Base-by-base conservation (phyloP, 2,888 invertebrate species). In the Drosophila histrio region DNA sequence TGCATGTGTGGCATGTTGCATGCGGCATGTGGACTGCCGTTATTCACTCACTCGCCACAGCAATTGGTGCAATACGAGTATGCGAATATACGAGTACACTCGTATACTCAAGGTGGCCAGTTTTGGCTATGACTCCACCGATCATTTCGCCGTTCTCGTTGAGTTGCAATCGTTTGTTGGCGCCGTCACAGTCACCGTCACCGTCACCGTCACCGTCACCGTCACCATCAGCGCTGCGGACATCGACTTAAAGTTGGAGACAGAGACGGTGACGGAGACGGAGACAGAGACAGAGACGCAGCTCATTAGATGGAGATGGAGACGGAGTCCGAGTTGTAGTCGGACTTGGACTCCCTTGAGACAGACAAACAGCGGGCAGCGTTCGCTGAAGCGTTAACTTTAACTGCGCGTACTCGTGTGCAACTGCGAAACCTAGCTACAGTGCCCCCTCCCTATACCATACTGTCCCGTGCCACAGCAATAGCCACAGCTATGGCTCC, bases 71-170 rank as follows among this genome's bases (percentile, higher is more conserved):
- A 81, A 78, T 63, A 26, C 26, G 22, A n/a, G 9, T 6, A 30
- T 8, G 24, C 34, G 13, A 9, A 3, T 17, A 6, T n/a, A 53
- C 30, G 3, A 11, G 9, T 34, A 30, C 8, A 43, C n/a, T n/a
- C 8, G 24, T 6, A 28, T 19, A 38, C 62, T 70, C 58, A 65
- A 63, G 67, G 49, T 67, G 79, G 79, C 39, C 72, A 70, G 52
- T 64, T 75, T 57, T 61, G 64, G 71, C 71, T 49, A 38, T 50
- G 52, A 57, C 58, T 58, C 47, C 65, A 57, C 50, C 78, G 76
- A 72, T 78, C 66, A 72, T 67, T 71, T 72, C 34, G 52, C 60
- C 82, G 78, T 81, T 79, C 81, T 81, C 72, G 75, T 85, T 75
- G 61, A 77, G 65, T 75, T 81, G 67, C 65, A 66, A 52, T 72